Base-by-base conservation (phyloP, 2,113 vertebrate species). In the Scalopus aquaticus region DNA sequence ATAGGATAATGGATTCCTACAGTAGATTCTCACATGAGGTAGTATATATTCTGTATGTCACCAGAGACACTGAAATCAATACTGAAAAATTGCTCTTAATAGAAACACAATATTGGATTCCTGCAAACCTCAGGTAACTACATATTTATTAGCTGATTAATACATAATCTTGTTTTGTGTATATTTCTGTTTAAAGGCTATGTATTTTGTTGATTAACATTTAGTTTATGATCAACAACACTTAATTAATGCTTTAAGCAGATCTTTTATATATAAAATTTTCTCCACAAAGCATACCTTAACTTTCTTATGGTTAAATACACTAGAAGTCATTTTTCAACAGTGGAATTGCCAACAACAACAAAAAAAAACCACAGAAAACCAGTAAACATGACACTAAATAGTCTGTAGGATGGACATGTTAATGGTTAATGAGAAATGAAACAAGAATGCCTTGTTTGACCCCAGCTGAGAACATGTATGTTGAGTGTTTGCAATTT, bases 361-460 rank as follows among this genome's bases (percentile, higher is more conserved):
- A n/a, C n/a, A 87, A 28, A 44, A 32, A 70, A 54, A 46, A 54
- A 46, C 16, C 32, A 10, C 26, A 46, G 65, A 67, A 80, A 74
- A 32, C 20, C 26, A 77, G 20, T 86, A 82, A 90, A 22, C 37
- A 9, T 44, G 42, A 11, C n/a, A 62, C 9, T 81, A 69, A 86
- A 49, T 81, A 54, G 35, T 74, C 32, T 62, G 10, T 19, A 93
- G 11, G 37, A 67, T 80, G 87, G n/a, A 80, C 30, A 42, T 30
- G 19, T 88, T 88, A 56, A 70, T 72, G 35, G 28, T 72, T 56
- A 54, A 2, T 28, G 26, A 62, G 58, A n/a, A 17, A 44, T 85
- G 39, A 93, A 93, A 42, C 28, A 79, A 51, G n/a, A 58, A 85
- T 64, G 37, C 79, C 46, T 80, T 90, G 49, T 90, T 78, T n/a